Conservation (phyloP, 2,888 invertebrate genomes). For the Orthosia gothica region DNA sequence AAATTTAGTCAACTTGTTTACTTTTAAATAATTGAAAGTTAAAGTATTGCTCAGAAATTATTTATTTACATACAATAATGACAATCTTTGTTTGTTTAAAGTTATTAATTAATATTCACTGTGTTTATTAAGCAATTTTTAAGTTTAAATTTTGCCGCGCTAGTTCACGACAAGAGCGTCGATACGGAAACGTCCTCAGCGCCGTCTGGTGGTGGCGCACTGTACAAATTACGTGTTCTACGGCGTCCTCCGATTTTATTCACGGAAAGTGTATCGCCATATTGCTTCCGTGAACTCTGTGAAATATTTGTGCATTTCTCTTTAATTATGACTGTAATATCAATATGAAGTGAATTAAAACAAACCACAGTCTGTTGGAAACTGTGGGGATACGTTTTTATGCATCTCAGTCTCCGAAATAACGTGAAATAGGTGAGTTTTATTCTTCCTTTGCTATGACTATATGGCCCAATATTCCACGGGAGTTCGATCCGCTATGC, state of each 20-base stretch:
- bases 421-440: conserved; percentile 89
- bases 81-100: neutral
- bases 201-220: conserved; percentile 88
- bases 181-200: conserved; percentile 86
- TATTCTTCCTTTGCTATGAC: conserved; percentile 90
- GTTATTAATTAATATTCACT: neutral
- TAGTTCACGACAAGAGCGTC: conserved; percentile 75
- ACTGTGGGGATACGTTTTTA: conserved; percentile 80
- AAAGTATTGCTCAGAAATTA: neutral
- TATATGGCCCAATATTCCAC: conserved; percentile 92
- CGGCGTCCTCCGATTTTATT: conserved; percentile 91
- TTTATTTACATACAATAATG: neutral
- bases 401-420: conserved; percentile 78
- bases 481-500: conserved; percentile 92
- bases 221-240: conserved; percentile 90
- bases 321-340: conserved; percentile 90
- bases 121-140: neutral
- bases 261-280: conserved; percentile 91
- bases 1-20: conserved; percentile 22
- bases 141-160: conserved; percentile 73
- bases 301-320: conserved; percentile 90
- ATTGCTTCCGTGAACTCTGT: conserved; percentile 91
- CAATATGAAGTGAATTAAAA: conserved; percentile 88
- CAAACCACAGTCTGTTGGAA: conserved; percentile 79
- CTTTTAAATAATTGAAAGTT: neutral